Evolutionary conservation across 2,888 invertebrate genomes (phyloP).

Genomic region (Pseudanteris insignis): DNA sequence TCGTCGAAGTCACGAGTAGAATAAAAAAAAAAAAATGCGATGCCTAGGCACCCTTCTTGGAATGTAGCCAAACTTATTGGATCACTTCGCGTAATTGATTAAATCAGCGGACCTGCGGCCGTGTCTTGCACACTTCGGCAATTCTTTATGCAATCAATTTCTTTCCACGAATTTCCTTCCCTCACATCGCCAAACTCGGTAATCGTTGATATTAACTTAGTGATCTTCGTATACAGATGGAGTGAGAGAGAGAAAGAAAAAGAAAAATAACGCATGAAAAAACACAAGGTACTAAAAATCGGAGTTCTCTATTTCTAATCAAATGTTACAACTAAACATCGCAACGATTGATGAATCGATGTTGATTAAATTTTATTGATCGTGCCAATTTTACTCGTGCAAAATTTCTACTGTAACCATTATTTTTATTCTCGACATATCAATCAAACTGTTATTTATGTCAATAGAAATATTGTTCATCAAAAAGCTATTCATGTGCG

Average conservation of each 20-base stretch:
- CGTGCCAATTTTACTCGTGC: too few relatives aligned
- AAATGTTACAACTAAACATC: too few relatives aligned
- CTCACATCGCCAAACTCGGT: constrained; percentile 12
- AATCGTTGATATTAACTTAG: constrained; percentile 17
- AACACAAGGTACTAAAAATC: too few relatives aligned
- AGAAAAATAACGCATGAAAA: too few relatives aligned
- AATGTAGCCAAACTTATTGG: constrained; percentile 41
- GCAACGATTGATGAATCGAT: too few relatives aligned
- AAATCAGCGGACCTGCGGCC: constrained; percentile 31
- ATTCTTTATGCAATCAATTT: constrained; percentile 37
- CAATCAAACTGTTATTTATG: too few relatives aligned
- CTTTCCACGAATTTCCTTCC: constrained; percentile 13
- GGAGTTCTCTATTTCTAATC: too few relatives aligned
- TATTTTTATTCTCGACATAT: too few relatives aligned
- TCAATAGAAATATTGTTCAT: too few relatives aligned
- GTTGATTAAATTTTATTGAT: neutral
- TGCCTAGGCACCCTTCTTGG: constrained; percentile 40
- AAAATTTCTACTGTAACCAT: too few relatives aligned
- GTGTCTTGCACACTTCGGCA: constrained; percentile 28
- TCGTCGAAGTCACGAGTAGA: constrained; percentile 22
- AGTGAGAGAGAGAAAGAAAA: too few relatives aligned
- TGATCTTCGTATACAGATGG: neutral
- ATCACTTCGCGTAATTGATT: constrained; percentile 41
- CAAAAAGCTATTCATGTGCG: neutral
- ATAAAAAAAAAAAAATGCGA: constrained; percentile 1